Evolutionary conservation across 2,797 vertebrate genomes (phyloP).

Genomic region (Eupleurogrammus muticus): DNA sequence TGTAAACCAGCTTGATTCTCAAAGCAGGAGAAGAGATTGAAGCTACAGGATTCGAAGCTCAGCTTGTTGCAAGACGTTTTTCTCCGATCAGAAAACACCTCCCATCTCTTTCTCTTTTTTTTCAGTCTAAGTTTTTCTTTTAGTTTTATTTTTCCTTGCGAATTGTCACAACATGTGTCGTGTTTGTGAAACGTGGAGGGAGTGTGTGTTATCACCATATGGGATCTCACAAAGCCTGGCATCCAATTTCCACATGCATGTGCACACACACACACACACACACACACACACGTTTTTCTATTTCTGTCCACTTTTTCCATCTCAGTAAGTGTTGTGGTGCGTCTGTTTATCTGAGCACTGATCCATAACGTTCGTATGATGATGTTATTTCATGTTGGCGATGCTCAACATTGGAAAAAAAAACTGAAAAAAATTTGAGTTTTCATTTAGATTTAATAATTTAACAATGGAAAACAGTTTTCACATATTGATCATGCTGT

Average conservation of each 20-base stretch:
- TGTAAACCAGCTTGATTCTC: slow-evolving; percentile 53
- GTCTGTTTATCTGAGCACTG: slow-evolving; percentile 45
- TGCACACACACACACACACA: slow-evolving; percentile 12
- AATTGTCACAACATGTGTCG: slow-evolving; percentile 47
- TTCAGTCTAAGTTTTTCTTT: slow-evolving; percentile 44
- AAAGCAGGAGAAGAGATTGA: slow-evolving; percentile 40
- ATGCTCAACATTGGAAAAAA: slow-evolving; percentile 6
- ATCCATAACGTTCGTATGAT: slow-evolving; percentile 43
- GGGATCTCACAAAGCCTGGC: slow-evolving; percentile 50
- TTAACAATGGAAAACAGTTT: neutral
- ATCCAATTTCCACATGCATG: slow-evolving; percentile 55
- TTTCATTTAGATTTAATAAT: slow-evolving; percentile 10
- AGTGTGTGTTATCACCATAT: slow-evolving; percentile 41
- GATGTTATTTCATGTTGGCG: slow-evolving; percentile 19
- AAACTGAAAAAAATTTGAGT: slow-evolving; percentile 7
- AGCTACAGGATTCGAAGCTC: neutral
- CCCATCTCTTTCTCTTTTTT: neutral
- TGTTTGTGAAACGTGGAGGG: slow-evolving; percentile 31
- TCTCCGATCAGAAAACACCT: slow-evolving; percentile 14
- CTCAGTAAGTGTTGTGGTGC: slow-evolving; percentile 41
- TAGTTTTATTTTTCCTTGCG: slow-evolving; percentile 32
- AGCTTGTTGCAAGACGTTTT: slow-evolving; percentile 61
- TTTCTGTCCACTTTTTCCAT: slow-evolving; percentile 19
- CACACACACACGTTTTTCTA: slow-evolving; percentile 17
- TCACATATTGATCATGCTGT: too few relatives aligned